Evolutionary conservation across 2,797 vertebrate species (phyloP).

Genomic region (Galagoides demidoff): DNA sequence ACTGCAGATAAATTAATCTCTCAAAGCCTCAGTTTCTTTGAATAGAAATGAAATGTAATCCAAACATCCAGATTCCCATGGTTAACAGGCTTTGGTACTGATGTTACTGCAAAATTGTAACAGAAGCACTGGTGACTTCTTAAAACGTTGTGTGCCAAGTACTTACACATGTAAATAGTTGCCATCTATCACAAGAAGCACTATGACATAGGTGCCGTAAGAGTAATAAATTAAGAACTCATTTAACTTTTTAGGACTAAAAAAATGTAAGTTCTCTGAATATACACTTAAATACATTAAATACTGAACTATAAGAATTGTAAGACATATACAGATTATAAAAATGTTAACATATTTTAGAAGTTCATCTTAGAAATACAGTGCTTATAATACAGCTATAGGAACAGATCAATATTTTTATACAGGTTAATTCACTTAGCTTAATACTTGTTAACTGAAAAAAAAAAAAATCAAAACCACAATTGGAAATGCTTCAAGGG

Average conservation of each 20-base stretch:
- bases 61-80: not conserved
- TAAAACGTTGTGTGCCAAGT: not conserved
- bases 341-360: conserved; percentile 38
- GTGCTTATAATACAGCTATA: conserved; percentile 3
- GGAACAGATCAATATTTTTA: not conserved
- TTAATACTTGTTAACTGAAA: conserved; percentile 27
- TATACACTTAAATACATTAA: conserved; percentile 50
- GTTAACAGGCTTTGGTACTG: not conserved
- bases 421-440: not conserved
- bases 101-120: conserved; percentile 14
- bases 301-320: not conserved
- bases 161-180: conserved; percentile 3
- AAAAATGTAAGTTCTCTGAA: conserved; percentile 41
- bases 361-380: not conserved
- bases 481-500: not conserved
- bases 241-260: conserved; percentile 53
- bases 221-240: not conserved
- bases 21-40: conserved; percentile 37
- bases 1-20: conserved; percentile 2
- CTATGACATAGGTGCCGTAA: not conserved
- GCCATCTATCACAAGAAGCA: not conserved
- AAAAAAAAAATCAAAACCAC: not conserved
- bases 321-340: conserved; percentile 31
- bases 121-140: not conserved
- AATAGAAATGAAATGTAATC: conserved; percentile 2